Percentiles rank a stretch among this genome's conserved stretches.
phyloP scores from a whole-genome alignment of 1,140 invertebrate species.

The Zaprionus inermis region DNA sequence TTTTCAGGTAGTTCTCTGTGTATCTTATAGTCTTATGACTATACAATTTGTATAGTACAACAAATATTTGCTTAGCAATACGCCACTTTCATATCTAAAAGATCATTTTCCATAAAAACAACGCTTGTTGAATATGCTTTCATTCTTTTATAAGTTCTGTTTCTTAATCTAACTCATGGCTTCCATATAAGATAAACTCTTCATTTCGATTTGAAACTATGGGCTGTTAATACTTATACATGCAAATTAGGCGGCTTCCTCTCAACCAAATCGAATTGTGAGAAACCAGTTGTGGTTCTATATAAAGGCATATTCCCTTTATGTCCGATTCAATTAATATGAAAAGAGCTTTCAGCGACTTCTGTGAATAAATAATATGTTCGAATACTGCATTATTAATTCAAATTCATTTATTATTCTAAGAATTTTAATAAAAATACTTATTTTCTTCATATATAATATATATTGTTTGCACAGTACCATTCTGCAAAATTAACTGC shows the following conservation, averaged over 20 bases:
- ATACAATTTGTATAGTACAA: not conserved
- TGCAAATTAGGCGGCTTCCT: slow-evolving; percentile 19
- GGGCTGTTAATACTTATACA: slow-evolving; percentile 13
- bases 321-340: slow-evolving; percentile 3
- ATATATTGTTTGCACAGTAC: no score
- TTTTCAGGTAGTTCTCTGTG: not conserved
- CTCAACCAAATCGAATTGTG: slow-evolving; percentile 7
- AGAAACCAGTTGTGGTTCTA: slow-evolving; percentile 1
- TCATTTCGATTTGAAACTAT: not conserved
- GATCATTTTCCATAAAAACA: not conserved
- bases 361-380: not conserved
- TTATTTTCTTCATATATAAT: no score
- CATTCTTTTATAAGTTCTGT: not conserved
- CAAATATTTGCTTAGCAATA: not conserved
- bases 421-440: not conserved
- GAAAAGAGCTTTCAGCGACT: not conserved
- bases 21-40: not conserved
- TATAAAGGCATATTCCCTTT: slow-evolving; percentile 15
- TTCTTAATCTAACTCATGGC: not conserved
- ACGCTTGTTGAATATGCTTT: not conserved
- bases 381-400: not conserved
- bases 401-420: not conserved
- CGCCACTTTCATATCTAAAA: not conserved
- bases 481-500: not conserved
- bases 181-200: slow-evolving; percentile 14